Base-by-base conservation (phyloP, 2,888 invertebrate species). In the Microctonus aethiopoides region DNA sequence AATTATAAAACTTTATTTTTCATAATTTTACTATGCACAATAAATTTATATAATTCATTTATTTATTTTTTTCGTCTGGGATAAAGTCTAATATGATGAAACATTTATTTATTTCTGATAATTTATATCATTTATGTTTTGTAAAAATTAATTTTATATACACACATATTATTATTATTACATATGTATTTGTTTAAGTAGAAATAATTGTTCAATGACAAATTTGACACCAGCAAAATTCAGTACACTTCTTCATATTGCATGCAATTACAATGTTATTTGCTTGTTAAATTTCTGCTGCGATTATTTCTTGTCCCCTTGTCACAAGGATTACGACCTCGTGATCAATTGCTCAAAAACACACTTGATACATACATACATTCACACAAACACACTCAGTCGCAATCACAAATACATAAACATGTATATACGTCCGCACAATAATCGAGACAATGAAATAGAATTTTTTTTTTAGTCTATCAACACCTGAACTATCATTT, bases 171-270 rank as follows among this genome's bases (percentile, higher is more conserved):
- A n/a, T n/a, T n/a, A n/a, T n/a, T n/a, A n/a, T n/a, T n/a, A n/a
- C n/a, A n/a, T n/a, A n/a, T n/a, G n/a, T n/a, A n/a, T n/a, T n/a
- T n/a, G n/a, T n/a, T n/a, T n/a, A n/a, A n/a, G n/a, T n/a, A n/a
- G n/a, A n/a, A n/a, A n/a, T n/a, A n/a, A n/a, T n/a, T n/a, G n/a
- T n/a, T 29, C 57, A 26, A 67, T 67, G 34, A 63, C 26, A 41
- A 68, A 46, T 39, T 63, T 63, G 56, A 20, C 24, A 46, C 57
- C 56, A 63, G 46, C 63, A 41, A 63, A 46, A 63, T n/a, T 10
- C 46, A 26, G 26, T 54, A 20, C 54, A 41, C 57, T 68, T 62
- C 57, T 62, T 68, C 57, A 57, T 68, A 32, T 46, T 41, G 41
- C 56, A 46, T 39, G 16, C 46, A 16, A 7, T 67, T 46, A 36